Percentiles rank a stretch among this genome's conserved stretches.
phyloP scores from a whole-genome alignment of 2,113 vertebrate genomes.

The Trematomus loennbergii region DNA sequence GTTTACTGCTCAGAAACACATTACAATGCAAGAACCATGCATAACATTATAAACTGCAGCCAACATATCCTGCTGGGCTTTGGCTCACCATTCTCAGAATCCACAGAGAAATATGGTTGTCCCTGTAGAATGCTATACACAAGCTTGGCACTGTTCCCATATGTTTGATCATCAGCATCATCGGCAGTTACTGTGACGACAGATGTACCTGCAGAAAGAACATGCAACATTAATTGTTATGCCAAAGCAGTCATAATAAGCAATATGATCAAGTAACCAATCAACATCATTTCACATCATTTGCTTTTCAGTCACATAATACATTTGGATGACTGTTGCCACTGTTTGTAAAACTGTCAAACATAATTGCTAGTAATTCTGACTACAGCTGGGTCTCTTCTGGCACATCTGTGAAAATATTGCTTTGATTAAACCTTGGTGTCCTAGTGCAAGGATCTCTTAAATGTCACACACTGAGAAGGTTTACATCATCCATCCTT shows the following conservation, averaged over 20 bases:
- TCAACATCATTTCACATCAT: too few species aligned
- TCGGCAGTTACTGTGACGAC: constrained; percentile 93
- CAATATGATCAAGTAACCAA: not conserved
- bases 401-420: constrained; percentile 17
- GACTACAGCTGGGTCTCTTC: not conserved
- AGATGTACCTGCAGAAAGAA: constrained; percentile 88
- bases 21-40: not conserved
- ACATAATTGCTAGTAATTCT: not conserved
- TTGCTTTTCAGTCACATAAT: constrained; percentile 1
- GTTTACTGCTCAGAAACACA: constrained; percentile 1
- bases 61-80: not conserved
- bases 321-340: not conserved
- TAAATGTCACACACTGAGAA: constrained; percentile 20
- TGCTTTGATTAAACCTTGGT: constrained; percentile 33
- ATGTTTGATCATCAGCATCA: constrained; percentile 95
- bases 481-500: not conserved
- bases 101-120: constrained; percentile 97
- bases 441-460: not conserved
- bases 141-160: constrained; percentile 97
- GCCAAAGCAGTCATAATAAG: not conserved
- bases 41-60: not conserved
- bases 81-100: constrained; percentile 93
- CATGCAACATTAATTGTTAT: constrained; percentile 31
- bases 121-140: constrained; percentile 98
- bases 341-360: not conserved